These are phyloP conservation scores for Xiphias gladius DNA, from an alignment of 2,113 vertebrate species.

Conservation along the genomic window DNA sequence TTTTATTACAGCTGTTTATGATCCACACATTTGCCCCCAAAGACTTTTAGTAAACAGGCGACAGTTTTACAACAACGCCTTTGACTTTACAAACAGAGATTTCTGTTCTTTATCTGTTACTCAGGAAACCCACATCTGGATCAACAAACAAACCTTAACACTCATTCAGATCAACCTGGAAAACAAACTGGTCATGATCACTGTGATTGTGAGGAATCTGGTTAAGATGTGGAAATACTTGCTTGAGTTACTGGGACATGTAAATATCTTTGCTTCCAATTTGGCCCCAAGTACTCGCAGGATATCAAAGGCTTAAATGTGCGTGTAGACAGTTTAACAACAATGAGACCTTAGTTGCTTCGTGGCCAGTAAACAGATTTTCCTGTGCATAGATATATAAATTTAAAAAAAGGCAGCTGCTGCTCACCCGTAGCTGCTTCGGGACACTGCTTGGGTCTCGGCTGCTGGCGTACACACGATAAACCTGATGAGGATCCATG, in stretches of 20 bases:
- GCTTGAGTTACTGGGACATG: background rate
- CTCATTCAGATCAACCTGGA: background rate
- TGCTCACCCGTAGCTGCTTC: constrained; percentile 85
- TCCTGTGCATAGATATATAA: background rate
- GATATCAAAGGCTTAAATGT: background rate
- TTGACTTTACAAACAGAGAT: too few relatives aligned
- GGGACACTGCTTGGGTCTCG: constrained; percentile 84
- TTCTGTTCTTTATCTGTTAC: background rate
- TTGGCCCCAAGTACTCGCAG: background rate
- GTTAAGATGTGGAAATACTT: background rate
- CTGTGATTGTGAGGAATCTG: background rate
- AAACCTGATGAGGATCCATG: constrained; percentile 81
- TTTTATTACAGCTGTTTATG: too few relatives aligned
- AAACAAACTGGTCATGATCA: background rate
- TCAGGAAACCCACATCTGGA: background rate
- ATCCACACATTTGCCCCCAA: too few relatives aligned
- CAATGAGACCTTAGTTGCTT: background rate
- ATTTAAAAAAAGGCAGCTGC: background rate
- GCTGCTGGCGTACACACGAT: constrained; percentile 89
- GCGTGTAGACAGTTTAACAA: too few relatives aligned
- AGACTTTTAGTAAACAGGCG: too few relatives aligned
- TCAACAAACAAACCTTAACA: background rate
- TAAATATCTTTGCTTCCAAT: background rate
- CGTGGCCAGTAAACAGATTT: background rate
- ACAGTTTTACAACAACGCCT: too few relatives aligned